Evolutionary conservation across 2,888 invertebrate genomes (phyloP), one percentile per base, ranked within the genome.

Genomic region (Prionchulus punctatus): DNA sequence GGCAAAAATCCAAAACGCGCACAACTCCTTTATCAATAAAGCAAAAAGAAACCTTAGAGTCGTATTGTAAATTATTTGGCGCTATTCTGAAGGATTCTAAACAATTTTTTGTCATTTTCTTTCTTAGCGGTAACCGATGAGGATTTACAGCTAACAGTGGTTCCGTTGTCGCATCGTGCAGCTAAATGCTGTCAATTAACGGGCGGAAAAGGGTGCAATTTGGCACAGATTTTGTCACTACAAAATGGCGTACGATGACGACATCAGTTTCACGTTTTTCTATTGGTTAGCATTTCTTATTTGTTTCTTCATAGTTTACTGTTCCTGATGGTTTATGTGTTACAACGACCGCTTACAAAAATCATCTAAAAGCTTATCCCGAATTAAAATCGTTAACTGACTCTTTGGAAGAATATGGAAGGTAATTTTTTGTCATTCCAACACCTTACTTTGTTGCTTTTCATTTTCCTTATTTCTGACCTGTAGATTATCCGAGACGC

Each of bases 241-340:
- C 36, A 36, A 36, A 18, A 18, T 7, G 36, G 18, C 12, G 36
- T 36, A 36, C 36, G 18, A 18, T 36, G 18, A 36, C 7, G 36
- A n/a, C n/a, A n/a, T n/a, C 36, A 36, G 36, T 7, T 36, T 36
- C 36, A 36, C 18, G 12, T 12, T 7, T 12, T 36, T 7, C 36
- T 12, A 36, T 12, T 7, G 18, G 7, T 18, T 12, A 36, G 7
- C 36, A 36, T 18, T 7, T 36, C 36, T 7, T 36, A 18, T 36
- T 36, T 36, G n/a, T n/a, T n/a, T n/a, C n/a, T n/a, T n/a, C n/a
- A n/a, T 18, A 61, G 72, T 81, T 81, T 64, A 66, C 67, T 53
- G 81, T 85, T 0, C 84, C 85, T 0, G 76, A 77, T 51, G 85
- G 85, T 4, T 83, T 84, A 65, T 81, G 84, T 63, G 64, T 86